Conservation (phyloP, 1,140 invertebrate genomes). For the Cotesia chilonis region DNA sequence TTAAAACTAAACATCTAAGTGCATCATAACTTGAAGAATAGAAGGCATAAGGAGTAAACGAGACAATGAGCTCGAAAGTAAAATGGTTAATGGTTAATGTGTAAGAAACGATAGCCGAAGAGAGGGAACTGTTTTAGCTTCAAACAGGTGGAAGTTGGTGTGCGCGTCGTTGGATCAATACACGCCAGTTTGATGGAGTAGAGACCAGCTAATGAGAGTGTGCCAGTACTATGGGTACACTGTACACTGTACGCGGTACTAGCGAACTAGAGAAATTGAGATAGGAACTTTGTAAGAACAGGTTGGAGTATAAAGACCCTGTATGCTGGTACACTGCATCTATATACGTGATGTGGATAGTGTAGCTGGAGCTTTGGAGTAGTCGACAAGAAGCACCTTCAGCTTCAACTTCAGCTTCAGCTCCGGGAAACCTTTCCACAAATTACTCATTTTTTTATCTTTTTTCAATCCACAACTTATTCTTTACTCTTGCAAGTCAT, state of each 20-base stretch:
- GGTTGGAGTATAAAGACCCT: conserved; percentile 7
- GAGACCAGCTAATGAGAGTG: conserved; percentile 29
- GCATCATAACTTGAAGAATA: not conserved
- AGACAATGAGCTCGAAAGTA: not conserved
- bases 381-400: conserved; percentile 5
- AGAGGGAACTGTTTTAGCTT: conserved; percentile 1
- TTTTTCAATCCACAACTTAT: not conserved
- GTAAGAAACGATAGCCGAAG: not conserved
- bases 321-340: too few relatives aligned
- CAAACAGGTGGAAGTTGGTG: conserved; percentile 25
- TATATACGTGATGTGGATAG: not conserved
- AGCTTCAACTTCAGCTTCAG: not conserved
- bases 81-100: conserved; percentile 23
- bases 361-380: not conserved
- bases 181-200: conserved; percentile 26
- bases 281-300: not conserved
- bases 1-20: too few relatives aligned
- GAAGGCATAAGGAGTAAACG: conserved; percentile 21
- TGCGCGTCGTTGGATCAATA: conserved; percentile 27
- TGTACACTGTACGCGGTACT: too few relatives aligned
- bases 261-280: conserved; percentile 10
- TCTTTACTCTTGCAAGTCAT: not conserved
- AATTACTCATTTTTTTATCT: conserved; percentile 16
- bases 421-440: conserved; percentile 27
- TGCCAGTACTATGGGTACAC: not conserved